Conservation (phyloP, 2,888 invertebrate genomes). For the Apamea anceps region DNA sequence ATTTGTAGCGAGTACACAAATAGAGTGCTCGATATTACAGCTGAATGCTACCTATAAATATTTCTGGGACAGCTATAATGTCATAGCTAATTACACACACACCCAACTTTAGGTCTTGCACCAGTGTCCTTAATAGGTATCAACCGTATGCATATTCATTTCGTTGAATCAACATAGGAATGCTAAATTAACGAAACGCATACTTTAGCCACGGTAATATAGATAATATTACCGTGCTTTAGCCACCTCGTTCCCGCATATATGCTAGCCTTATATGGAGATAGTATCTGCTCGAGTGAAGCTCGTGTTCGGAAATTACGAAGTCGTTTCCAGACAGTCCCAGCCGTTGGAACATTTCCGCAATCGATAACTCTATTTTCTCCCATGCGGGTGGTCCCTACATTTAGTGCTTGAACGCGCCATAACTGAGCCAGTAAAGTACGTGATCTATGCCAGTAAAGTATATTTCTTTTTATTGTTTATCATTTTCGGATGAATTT, state of each 20-base stretch:
- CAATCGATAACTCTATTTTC: slow-evolving; percentile 53
- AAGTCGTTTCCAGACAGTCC: slow-evolving; percentile 38
- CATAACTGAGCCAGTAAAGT: background rate
- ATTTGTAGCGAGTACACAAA: slow-evolving; percentile 24
- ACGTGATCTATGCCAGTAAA: background rate
- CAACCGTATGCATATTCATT: slow-evolving; percentile 60
- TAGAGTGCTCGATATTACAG: slow-evolving; percentile 24
- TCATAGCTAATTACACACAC: slow-evolving; percentile 52
- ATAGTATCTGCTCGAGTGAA: slow-evolving; percentile 26
- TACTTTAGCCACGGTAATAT: slow-evolving; percentile 39
- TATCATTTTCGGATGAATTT: background rate
- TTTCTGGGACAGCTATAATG: slow-evolving; percentile 33
- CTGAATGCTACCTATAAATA: slow-evolving; percentile 43
- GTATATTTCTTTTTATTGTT: background rate
- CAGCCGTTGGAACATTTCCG: slow-evolving; percentile 48
- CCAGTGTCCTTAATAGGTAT: slow-evolving; percentile 53
- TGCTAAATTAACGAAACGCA: slow-evolving; percentile 53
- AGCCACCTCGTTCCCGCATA: slow-evolving; percentile 29
- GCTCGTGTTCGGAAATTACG: slow-evolving; percentile 31
- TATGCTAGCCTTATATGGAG: slow-evolving; percentile 16
- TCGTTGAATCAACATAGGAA: slow-evolving; percentile 52
- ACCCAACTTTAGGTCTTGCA: slow-evolving; percentile 50
- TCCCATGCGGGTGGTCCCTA: slow-evolving; percentile 32
- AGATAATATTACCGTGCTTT: too few species aligned
- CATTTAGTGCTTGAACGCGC: background rate